Conservation (phyloP, 2,797 vertebrate species). For the Morus bassanus region DNA sequence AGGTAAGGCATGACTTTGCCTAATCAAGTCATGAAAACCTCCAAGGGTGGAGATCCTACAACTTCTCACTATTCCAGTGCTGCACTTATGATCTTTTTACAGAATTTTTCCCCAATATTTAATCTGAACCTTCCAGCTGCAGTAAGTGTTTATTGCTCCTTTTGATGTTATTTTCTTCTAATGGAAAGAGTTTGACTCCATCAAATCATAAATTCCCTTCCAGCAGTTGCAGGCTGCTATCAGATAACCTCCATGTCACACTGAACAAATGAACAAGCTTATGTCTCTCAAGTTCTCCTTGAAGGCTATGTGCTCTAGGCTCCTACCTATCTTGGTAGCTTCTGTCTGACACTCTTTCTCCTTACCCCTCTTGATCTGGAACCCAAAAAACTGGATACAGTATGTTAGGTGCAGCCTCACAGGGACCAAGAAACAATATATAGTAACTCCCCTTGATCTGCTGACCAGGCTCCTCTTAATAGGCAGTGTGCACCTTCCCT, state of each 20-base stretch:
- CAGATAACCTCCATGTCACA: accelerated
- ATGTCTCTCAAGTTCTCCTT: background rate
- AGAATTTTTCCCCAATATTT: background rate
- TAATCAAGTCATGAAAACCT: background rate
- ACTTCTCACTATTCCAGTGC: background rate
- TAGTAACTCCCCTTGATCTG: background rate
- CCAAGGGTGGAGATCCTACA: background rate
- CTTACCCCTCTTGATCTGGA: background rate
- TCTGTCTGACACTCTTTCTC: background rate
- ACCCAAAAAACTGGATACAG: background rate
- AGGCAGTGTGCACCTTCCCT: background rate
- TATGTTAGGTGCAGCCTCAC: background rate
- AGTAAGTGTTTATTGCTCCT: background rate
- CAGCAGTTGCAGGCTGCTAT: background rate
- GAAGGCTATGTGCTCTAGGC: background rate
- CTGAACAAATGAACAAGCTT: background rate
- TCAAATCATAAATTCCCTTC: background rate
- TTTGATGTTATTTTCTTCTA: background rate
- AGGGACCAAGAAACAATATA: accelerated
- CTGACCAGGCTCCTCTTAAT: background rate
- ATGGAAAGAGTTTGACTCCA: background rate
- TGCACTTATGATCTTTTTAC: background rate
- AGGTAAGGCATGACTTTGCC: background rate
- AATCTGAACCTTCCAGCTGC: background rate
- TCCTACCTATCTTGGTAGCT: background rate